Evolutionary conservation across 2,797 vertebrate species (phyloP), one percentile per base, ranked within the genome.

Genomic region (Acipenser ruthenus): DNA sequence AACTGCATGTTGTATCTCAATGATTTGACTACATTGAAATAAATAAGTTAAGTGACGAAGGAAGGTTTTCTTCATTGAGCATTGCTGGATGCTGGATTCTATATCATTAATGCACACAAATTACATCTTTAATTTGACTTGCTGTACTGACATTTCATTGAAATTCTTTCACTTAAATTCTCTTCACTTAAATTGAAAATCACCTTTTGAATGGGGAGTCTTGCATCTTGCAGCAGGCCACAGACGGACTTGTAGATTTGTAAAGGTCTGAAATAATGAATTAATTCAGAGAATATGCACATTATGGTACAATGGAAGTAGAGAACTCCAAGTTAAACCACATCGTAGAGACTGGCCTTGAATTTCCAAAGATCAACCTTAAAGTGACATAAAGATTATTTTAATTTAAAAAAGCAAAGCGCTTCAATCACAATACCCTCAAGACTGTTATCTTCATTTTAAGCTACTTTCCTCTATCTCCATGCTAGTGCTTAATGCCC

Each of bases 81-180:
- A 83, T 86, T 84, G 84, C 84, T 86, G 78, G 82, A 82, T 84
- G 15, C 1, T 18, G 15, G 1, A 18, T 18, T 86, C 82, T 86
- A 79, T 77, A 75, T 86, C 80, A 80, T 77, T 37, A 37, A 37
- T 37, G 78, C 80, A 49, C 76, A 65, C 72, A 87, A 90, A 91
- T 92, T 88, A 89, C 87, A 92, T 90, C 1, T 91, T 82, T 84
- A 91, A 88, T 92, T 89, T 89, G 75, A 86, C 82, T 83, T 83
- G 69, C 23, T 77, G 82, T 73, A 76, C 80, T 85, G 80, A 88
- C 89, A 86, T 86, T 87, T 88, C 87, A 92, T 89, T 89, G 84
- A 86, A 87, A 89, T 79, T 81, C 76, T 83, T 74, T 65, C 68
- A 80, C 83, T 84, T 89, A 88, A 90, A 91, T 89, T 91, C 88